These are phyloP conservation scores for Parus major DNA, from an alignment of 2,113 vertebrate genomes.

Conservation along the genomic window DNA sequence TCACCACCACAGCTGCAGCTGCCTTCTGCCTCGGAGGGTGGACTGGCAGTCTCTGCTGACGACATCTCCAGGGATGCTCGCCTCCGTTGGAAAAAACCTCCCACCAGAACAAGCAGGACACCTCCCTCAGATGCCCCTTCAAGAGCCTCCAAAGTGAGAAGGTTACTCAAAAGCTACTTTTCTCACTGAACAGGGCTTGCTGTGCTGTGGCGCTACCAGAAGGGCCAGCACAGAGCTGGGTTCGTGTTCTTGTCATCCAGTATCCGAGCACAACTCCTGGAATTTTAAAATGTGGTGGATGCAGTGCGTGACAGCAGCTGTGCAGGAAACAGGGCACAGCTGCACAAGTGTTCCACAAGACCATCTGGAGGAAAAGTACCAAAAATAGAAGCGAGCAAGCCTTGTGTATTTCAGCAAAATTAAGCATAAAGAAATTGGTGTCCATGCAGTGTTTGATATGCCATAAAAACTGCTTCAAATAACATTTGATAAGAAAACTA, in stretches of 20 bases:
- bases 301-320: neutral
- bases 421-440: constrained; percentile 52
- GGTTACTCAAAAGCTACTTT: neutral
- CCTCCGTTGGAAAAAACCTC: neutral
- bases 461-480: constrained; percentile 66
- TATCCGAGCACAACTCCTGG: neutral
- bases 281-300: neutral
- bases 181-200: neutral
- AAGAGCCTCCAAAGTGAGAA: neutral
- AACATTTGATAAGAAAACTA: constrained; percentile 71
- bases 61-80: neutral
- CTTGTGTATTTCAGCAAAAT: constrained; percentile 48
- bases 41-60: neutral
- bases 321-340: neutral
- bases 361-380: constrained; percentile 54
- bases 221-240: neutral
- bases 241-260: neutral
- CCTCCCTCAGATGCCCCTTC: neutral
- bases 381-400: constrained; percentile 25
- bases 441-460: constrained; percentile 68
- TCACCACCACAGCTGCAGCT: neutral
- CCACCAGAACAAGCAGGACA: neutral
- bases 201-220: neutral
- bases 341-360: constrained; percentile 8
- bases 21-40: neutral